Evolutionary conservation across 2,888 invertebrate genomes (phyloP).

Genomic region (Ferrisia virgata): DNA sequence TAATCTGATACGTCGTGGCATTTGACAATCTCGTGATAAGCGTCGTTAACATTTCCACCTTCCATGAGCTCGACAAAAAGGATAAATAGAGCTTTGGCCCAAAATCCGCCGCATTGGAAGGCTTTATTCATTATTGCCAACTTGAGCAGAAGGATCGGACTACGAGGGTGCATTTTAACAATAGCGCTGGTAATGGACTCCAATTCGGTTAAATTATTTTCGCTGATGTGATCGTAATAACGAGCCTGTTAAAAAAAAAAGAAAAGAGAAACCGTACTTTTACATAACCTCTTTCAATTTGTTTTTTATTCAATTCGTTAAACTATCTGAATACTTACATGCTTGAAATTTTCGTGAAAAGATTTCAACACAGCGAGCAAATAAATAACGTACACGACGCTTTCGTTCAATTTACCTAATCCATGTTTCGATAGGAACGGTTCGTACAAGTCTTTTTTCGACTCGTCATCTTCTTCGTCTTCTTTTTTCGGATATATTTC

Average conservation of each 20-base stretch:
- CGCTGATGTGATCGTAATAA: slow-evolving; percentile 33
- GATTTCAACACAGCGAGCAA: slow-evolving; percentile 37
- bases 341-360: slow-evolving; percentile 35
- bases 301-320: too few species aligned
- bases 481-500: neutral
- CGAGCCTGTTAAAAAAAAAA: too few species aligned
- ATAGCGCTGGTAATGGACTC: slow-evolving; percentile 6
- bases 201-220: slow-evolving; percentile 22
- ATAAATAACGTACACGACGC: slow-evolving; percentile 37
- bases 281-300: too few species aligned
- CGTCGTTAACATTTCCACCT: slow-evolving; percentile 23
- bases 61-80: slow-evolving; percentile 33
- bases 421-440: slow-evolving; percentile 29
- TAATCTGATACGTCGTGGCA: slow-evolving; percentile 41
- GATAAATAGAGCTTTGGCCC: slow-evolving; percentile 34
- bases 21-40: slow-evolving; percentile 35
- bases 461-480: neutral
- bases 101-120: slow-evolving; percentile 38
- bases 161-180: slow-evolving; percentile 34
- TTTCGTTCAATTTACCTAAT: slow-evolving; percentile 38
- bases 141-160: slow-evolving; percentile 28
- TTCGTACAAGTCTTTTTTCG: neutral
- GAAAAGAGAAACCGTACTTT: too few species aligned
- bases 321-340: slow-evolving; percentile 4
- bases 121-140: slow-evolving; percentile 39